Percentiles rank a stretch among this genome's conserved stretches.
phyloP scores from a whole-genome alignment of 92 coral and sea anemone species.

The Epizoanthus ramosus region DNA sequence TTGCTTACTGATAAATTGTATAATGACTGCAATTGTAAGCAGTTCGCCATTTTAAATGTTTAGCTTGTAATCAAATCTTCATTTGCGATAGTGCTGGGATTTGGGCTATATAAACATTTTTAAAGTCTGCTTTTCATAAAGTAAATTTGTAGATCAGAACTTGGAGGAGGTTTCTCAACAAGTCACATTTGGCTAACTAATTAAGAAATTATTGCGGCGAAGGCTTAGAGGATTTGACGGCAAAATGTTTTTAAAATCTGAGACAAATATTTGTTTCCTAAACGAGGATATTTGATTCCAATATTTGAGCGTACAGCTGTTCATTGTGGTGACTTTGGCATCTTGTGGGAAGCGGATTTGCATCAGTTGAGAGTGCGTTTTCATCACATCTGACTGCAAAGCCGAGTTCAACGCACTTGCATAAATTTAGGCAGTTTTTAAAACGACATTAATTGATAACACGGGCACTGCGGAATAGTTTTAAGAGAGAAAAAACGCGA shows the following conservation, averaged over 20 bases:
- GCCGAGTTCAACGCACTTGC: too few species aligned
- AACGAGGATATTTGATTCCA: neutral
- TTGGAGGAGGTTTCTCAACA: neutral
- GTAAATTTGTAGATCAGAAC: neutral
- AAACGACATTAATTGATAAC: too few species aligned
- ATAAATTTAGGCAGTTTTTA: too few species aligned
- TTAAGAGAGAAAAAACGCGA: too few species aligned
- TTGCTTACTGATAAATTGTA: neutral
- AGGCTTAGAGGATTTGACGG: neutral
- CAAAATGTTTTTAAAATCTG: too few species aligned
- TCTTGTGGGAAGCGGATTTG: constrained; percentile 17
- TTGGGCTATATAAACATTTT: neutral
- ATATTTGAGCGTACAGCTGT: neutral
- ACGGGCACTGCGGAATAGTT: too few species aligned
- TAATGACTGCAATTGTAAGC: neutral
- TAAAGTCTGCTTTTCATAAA: neutral
- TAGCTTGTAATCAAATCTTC: neutral
- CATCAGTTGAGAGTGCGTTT: constrained; percentile 11
- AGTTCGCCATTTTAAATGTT: constrained; percentile 3
- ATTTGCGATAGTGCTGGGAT: constrained; percentile 5
- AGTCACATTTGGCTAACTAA: too few species aligned
- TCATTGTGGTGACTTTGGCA: neutral
- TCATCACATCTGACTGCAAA: too few species aligned
- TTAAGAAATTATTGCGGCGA: too few species aligned
- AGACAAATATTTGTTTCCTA: neutral